Percentiles rank a stretch among this genome's conserved stretches.
phyloP scores from a whole-genome alignment of 2,113 vertebrate species.

The Caretta caretta region DNA sequence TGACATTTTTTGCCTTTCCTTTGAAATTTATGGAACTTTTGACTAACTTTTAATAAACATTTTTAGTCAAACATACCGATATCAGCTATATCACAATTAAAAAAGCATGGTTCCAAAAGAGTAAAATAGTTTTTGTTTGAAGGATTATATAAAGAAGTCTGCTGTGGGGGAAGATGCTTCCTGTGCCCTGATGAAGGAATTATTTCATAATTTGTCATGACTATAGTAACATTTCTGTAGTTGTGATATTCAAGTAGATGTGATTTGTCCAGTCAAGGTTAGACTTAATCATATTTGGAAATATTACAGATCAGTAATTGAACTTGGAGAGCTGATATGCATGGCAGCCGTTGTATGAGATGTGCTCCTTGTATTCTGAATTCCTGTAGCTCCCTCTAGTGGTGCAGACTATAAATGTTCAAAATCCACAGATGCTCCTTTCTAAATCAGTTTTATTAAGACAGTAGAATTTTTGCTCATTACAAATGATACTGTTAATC shows the following conservation, averaged over 20 bases:
- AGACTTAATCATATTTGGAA: not conserved
- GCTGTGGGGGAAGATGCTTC: not conserved
- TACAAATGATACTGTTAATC: not conserved
- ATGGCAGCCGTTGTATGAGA: not conserved
- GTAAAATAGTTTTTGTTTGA: not conserved
- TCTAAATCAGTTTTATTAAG: not conserved
- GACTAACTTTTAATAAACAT: not conserved
- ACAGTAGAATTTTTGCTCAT: not conserved
- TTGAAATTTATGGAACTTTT: not conserved
- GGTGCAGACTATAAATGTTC: not conserved
- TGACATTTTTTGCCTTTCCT: not conserved
- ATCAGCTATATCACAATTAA: not conserved
- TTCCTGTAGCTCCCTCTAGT: slow-evolving; percentile 30
- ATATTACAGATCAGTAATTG: not conserved
- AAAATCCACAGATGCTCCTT: not conserved
- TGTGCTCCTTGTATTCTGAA: not conserved
- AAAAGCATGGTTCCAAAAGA: not conserved
- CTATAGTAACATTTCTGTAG: not conserved
- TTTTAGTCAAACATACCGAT: not conserved
- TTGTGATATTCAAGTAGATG: not conserved
- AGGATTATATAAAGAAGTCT: not conserved
- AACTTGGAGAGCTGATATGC: not conserved
- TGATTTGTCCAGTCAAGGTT: not conserved
- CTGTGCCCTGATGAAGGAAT: not conserved
- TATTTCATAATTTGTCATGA: not conserved